These are phyloP conservation scores for Lophura swinhoii DNA, from an alignment of 2,797 vertebrate species.

Conservation along the genomic window DNA sequence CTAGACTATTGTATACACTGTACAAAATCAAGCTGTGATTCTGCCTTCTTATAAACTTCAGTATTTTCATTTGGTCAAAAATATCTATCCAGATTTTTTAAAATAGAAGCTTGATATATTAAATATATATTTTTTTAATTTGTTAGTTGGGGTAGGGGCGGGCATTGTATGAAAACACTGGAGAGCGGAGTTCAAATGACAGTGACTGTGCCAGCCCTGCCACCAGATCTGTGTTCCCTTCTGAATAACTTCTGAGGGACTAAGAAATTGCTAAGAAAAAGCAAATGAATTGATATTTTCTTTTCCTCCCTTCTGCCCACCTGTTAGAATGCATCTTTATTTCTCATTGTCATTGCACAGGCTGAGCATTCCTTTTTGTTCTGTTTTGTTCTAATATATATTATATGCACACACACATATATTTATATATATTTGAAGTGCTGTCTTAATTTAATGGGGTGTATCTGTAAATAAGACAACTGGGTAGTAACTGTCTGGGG, in stretches of 20 bases:
- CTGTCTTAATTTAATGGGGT: constrained; percentile 28
- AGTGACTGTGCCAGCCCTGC: constrained; percentile 8
- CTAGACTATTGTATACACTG: constrained; percentile 8
- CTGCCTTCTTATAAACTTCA: neutral
- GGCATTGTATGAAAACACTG: constrained; percentile 3
- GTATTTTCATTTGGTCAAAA: constrained; percentile 44
- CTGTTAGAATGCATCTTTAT: constrained; percentile 40
- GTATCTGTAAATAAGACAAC: constrained; percentile 76
- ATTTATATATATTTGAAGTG: constrained; percentile 58
- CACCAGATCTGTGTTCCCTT: neutral
- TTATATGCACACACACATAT: neutral
- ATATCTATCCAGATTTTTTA: constrained; percentile 31
- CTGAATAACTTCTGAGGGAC: neutral
- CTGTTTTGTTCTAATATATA: neutral
- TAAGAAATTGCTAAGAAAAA: neutral
- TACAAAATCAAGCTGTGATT: constrained; percentile 51
- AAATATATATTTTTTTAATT: constrained; percentile 46
- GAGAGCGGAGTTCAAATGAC: neutral
- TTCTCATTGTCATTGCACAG: constrained; percentile 58
- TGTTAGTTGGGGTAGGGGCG: neutral
- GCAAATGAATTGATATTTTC: neutral
- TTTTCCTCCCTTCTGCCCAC: constrained; percentile 38
- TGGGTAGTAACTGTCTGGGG: constrained; percentile 66
- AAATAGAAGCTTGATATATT: constrained; percentile 38
- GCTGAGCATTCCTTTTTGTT: constrained; percentile 43